Percentiles rank a stretch among this genome's conserved stretches.
Evolutionary conservation across 37 sponge, comb jelly and placozoan species (phyloP).

Genomic region (Cladorhizidae sp.): DNA sequence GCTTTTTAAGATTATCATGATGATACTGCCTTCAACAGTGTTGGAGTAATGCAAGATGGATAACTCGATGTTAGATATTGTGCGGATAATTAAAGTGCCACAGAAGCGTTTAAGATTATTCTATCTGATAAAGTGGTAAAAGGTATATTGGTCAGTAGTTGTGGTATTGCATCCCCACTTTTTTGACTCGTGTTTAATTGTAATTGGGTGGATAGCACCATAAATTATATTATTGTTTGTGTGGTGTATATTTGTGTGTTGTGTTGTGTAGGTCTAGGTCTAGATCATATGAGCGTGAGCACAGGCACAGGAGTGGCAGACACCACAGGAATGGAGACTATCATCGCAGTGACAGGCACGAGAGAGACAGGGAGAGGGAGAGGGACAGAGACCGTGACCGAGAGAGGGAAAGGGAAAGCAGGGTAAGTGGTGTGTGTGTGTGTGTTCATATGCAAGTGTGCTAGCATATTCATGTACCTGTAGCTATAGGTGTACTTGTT

Average conservation of each 20-base stretch:
- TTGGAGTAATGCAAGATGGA: too few relatives aligned
- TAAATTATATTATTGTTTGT: too few relatives aligned
- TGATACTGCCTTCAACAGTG: too few relatives aligned
- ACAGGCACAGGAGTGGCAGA: conserved; percentile 39
- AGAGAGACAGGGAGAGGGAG: conserved; percentile 72
- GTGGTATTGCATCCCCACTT: too few relatives aligned
- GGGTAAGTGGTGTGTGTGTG: neutral
- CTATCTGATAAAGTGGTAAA: neutral
- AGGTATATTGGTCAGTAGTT: neutral
- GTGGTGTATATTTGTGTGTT: too few relatives aligned
- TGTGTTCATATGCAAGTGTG: neutral
- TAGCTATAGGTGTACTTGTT: too few relatives aligned
- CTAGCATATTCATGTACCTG: too few relatives aligned
- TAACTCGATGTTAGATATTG: too few relatives aligned
- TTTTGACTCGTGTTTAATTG: too few relatives aligned
- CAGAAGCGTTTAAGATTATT: neutral
- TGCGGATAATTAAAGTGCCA: too few relatives aligned
- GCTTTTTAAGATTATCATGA: too few relatives aligned
- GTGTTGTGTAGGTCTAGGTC: conserved; percentile 7
- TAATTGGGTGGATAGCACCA: too few relatives aligned
- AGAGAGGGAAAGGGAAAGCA: conserved; percentile 53
- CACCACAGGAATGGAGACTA: conserved; percentile 42
- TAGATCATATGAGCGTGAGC: conserved; percentile 9
- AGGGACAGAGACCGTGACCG: conserved; percentile 56
- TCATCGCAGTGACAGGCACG: conserved; percentile 47